Evolutionary conservation across 2,888 invertebrate genomes (phyloP), one percentile per base, ranked within the genome.

Genomic region (Phania funesta): DNA sequence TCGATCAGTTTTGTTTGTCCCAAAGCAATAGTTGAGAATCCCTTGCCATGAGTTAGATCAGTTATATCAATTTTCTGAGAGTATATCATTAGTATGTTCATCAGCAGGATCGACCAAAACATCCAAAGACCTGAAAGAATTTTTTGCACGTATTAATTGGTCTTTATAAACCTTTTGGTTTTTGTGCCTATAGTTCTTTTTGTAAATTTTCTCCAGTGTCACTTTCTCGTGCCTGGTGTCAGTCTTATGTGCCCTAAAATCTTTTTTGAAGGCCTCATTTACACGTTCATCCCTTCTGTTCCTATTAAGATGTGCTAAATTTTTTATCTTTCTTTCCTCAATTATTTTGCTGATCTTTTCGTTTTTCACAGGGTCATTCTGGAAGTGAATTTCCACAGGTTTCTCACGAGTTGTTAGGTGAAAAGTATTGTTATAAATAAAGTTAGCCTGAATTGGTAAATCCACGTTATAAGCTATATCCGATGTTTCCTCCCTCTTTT

Each of bases 251-350:
- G 58, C 58, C 9, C 38, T 58, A 38, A 38, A 58, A 13, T 35
- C 56, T 22, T 56, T 56, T 16, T 56, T 56, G n/a, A 56, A 56
- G 5, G 1, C 2, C 22, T 38, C 58, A 22, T 58, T 58, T 3
- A 58, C 58, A 11, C 16, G 9, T 58, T 58, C 38, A n/a, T 58
- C 58, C 11, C n/a, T 58, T 11, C 22, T 18, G 41, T 38, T 38
- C 41, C n/a, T 58, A 16, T 58, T 58, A n/a, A 58, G 38, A 9
- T 58, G 41, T 38, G 38, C 58, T 8, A 38, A 2, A 58, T 58
- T 58, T 58, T 58, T 38, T 5, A n/a, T 4, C n/a, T 38, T 58
- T 9, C n/a, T 38, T n/a, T 35, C 58, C 41, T 58, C n/a, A n/a
- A 38, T 58, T 16, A 29, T 46, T 46, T 46, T 8, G 0, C 26